phyloP scores from a whole-genome alignment of 2,888 invertebrate species.

The Nomada goodeniana region DNA sequence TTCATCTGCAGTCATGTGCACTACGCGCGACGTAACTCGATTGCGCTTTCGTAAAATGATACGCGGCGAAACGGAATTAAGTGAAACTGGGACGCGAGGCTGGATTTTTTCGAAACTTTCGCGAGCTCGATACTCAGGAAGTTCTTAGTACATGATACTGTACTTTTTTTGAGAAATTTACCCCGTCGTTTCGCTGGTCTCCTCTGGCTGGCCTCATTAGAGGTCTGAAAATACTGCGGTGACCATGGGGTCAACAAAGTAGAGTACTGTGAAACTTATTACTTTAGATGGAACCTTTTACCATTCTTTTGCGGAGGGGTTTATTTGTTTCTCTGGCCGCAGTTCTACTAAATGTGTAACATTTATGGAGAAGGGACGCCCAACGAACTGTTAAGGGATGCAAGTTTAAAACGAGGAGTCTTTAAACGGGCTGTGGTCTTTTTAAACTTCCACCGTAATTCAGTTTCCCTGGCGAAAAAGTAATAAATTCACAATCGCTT shows the following conservation, averaged over 20 bases:
- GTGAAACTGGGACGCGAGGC: background rate
- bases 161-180: background rate
- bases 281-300: background rate
- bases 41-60: too few relatives aligned
- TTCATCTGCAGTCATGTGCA: background rate
- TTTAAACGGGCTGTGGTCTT: background rate
- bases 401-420: background rate
- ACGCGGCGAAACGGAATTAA: background rate
- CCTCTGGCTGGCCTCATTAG: slow-evolving; percentile 9
- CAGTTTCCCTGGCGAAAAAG: too few relatives aligned
- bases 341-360: background rate
- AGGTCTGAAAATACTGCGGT: slow-evolving; percentile 1
- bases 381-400: slow-evolving; percentile 1
- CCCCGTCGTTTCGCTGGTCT: background rate
- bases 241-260: slow-evolving; percentile 11
- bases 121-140: background rate
- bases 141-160: background rate
- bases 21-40: background rate
- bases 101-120: background rate
- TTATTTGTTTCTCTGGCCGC: slow-evolving; percentile 3
- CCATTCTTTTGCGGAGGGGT: background rate
- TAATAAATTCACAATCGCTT: too few relatives aligned
- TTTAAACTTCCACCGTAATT: too few relatives aligned
- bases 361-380: background rate
- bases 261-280: slow-evolving; percentile 13